Percentiles rank a stretch among this genome's conserved stretches.
Evolutionary conservation across 2,113 vertebrate species (phyloP).

Genomic region (Pelobates fuscus): DNA sequence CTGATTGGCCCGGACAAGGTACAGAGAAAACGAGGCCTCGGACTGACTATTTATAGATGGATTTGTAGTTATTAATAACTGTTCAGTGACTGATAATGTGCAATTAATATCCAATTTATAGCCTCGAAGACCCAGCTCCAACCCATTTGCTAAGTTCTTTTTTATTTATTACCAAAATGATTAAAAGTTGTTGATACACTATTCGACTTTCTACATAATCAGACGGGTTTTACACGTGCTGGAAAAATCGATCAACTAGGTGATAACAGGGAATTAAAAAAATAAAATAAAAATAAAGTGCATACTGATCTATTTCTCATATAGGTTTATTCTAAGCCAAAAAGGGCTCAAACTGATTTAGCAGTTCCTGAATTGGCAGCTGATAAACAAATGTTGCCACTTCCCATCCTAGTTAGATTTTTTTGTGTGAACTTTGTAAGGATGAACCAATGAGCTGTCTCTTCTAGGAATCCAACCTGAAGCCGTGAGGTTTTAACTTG

Average conservation of each 20-base stretch:
- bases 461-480: too few species aligned
- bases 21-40: slow-evolving; percentile 18
- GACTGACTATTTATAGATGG: slow-evolving; percentile 58
- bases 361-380: too few species aligned
- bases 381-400: too few species aligned
- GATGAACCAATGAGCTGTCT: too few species aligned
- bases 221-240: neutral
- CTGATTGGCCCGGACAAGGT: slow-evolving; percentile 4
- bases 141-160: slow-evolving; percentile 4
- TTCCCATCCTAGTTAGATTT: too few species aligned
- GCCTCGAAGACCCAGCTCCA: slow-evolving; percentile 43
- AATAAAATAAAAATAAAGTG: too few species aligned
- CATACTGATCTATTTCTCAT: too few species aligned
- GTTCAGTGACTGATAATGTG: slow-evolving; percentile 38
- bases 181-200: slow-evolving; percentile 20
- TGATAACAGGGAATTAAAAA: neutral
- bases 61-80: slow-evolving; percentile 54
- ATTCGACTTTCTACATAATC: neutral
- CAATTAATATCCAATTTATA: slow-evolving; percentile 51
- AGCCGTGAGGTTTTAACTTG: too few species aligned
- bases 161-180: slow-evolving; percentile 20
- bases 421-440: too few species aligned
- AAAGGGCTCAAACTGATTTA: too few species aligned
- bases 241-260: neutral
- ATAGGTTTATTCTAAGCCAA: too few species aligned